A percentile compares a stretch with the other conserved stretches of the same genome.
Evolutionary conservation across 1,140 invertebrate genomes (phyloP).

Genomic region (Cydia fagiglandana): DNA sequence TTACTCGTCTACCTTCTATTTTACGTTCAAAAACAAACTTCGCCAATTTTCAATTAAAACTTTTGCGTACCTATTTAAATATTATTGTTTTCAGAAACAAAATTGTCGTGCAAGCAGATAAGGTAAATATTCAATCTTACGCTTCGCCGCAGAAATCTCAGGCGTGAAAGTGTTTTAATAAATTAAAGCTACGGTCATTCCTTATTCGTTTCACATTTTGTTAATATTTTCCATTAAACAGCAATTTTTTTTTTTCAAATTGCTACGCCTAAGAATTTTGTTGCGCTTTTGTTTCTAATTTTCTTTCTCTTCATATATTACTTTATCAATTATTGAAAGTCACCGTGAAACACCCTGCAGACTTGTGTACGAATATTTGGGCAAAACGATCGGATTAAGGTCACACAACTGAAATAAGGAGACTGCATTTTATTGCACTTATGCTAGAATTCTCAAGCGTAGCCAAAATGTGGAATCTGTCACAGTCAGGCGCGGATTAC

Average conservation of each 20-base stretch:
- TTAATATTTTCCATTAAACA: neutral
- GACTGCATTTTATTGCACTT: neutral
- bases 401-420: neutral
- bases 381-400: neutral
- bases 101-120: neutral
- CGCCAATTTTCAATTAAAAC: constrained; percentile 11
- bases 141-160: neutral
- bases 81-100: neutral
- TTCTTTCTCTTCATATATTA: neutral
- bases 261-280: neutral
- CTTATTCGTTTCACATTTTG: neutral
- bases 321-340: too few species aligned
- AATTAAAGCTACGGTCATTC: neutral
- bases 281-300: neutral
- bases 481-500: too few species aligned
- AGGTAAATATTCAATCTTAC: constrained; percentile 6
- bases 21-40: neutral
- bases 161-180: constrained; percentile 8
- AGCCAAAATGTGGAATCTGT: neutral
- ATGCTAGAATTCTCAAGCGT: neutral
- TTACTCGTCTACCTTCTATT: neutral
- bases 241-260: neutral
- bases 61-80: constrained; percentile 7
- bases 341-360: too few species aligned
- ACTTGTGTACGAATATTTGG: neutral